These are phyloP conservation scores for Rhabdomys pumilio DNA, from an alignment of 2,797 vertebrate species.

Conservation along the genomic window DNA sequence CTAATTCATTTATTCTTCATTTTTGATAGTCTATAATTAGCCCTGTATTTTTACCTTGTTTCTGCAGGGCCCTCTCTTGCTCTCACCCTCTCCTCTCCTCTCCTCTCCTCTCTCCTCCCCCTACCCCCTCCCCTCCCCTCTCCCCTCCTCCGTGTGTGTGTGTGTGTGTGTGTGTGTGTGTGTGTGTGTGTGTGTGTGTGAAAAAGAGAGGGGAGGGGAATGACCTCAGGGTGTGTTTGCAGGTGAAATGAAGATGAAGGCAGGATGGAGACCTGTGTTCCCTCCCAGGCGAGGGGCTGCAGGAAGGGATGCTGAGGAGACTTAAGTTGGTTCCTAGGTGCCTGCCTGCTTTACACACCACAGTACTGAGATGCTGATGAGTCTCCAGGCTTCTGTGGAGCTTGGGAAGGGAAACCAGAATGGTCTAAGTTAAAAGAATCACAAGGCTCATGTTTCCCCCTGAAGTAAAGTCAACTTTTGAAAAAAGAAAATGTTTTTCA, in stretches of 20 bases:
- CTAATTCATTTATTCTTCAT: not conserved
- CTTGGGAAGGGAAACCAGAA: not conserved
- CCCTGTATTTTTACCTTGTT: not conserved
- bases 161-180: too few relatives aligned
- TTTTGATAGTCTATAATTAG: slow-evolving; percentile 7
- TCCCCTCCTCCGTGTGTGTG: not conserved
- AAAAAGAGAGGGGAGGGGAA: not conserved
- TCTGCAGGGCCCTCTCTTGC: not conserved
- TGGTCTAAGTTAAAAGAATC: not conserved
- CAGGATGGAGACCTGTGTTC: not conserved
- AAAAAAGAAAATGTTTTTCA: not conserved
- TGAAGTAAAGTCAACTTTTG: not conserved
- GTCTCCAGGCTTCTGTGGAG: not conserved
- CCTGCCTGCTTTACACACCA: not conserved
- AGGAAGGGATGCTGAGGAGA: not conserved
- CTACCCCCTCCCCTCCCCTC: too few relatives aligned
- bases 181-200: too few relatives aligned
- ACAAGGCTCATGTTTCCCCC: not conserved
- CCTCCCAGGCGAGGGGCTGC: not conserved
- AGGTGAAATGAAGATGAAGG: slow-evolving; percentile 35
- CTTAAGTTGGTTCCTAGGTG: not conserved
- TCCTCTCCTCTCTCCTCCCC: too few relatives aligned
- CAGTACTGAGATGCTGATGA: not conserved
- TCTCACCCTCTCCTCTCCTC: too few relatives aligned
- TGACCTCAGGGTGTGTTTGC: not conserved